Conservation (phyloP, 2,113 vertebrate species). For the Carassius auratus region DNA sequence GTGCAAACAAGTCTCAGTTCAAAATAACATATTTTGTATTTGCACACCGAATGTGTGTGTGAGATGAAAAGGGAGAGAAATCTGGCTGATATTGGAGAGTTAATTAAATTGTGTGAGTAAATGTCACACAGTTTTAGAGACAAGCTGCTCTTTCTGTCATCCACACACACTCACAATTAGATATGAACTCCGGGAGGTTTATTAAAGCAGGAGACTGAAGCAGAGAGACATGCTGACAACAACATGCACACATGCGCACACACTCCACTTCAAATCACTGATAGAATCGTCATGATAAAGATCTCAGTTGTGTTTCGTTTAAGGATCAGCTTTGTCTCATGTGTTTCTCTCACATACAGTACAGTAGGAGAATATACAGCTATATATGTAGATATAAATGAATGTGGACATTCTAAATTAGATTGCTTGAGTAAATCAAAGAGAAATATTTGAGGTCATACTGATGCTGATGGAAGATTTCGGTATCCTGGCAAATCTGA, state of each 20-base stretch:
- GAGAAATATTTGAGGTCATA: neutral
- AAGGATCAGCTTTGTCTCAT: neutral
- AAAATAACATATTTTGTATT: conserved; percentile 1
- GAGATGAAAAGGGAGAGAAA: conserved; percentile 41
- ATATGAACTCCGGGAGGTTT: conserved; percentile 55
- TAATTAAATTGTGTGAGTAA: conserved; percentile 60
- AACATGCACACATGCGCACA: neutral
- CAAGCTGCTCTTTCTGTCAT: conserved; percentile 54
- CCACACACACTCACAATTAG: conserved; percentile 52
- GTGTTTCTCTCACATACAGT: neutral
- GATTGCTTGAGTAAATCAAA: neutral
- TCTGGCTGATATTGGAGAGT: conserved; percentile 52
- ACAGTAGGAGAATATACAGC: neutral
- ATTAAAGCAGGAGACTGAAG: conserved; percentile 49
- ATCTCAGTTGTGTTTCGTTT: neutral
- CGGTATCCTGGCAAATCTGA: neutral
- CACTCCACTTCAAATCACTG: neutral
- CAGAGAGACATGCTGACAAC: conserved; percentile 50
- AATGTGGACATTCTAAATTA: neutral
- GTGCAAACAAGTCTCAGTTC: conserved; percentile 13
- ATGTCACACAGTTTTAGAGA: conserved; percentile 60
- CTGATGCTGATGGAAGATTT: neutral
- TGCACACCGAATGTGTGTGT: conserved; percentile 23
- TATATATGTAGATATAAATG: neutral
- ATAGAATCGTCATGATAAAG: neutral